Conservation (phyloP, 2,797 vertebrate genomes). For the Anniella stebbinsi region DNA sequence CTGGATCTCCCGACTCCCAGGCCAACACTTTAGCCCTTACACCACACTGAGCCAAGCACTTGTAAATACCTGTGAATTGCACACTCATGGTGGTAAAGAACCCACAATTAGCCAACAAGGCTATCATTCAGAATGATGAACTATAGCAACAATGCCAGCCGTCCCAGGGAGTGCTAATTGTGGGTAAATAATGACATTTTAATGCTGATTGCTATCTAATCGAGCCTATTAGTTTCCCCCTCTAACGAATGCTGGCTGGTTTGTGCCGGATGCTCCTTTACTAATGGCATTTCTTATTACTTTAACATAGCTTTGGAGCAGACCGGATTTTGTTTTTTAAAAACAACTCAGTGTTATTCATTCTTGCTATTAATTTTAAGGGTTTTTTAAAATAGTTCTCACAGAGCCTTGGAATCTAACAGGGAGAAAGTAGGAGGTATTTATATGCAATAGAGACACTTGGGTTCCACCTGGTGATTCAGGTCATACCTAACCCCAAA, state of each 20-base stretch:
- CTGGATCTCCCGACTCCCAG: no score
- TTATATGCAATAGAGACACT: neutral
- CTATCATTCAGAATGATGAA: conserved; percentile 1
- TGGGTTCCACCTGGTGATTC: neutral
- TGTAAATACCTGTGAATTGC: neutral
- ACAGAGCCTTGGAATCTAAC: neutral
- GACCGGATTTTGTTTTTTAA: neutral
- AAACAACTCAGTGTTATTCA: neutral
- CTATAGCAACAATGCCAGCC: conserved; percentile 27
- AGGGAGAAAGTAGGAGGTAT: neutral
- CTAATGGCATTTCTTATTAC: conserved; percentile 29
- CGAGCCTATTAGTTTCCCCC: conserved; percentile 1
- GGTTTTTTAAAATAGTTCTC: neutral
- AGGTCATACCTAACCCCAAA: neutral
- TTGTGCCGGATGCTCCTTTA: conserved; percentile 23
- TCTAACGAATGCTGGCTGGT: conserved; percentile 8
- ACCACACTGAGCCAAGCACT: no score
- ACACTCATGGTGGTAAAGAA: neutral
- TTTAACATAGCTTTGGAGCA: conserved; percentile 5
- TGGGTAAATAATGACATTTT: conserved; percentile 27
- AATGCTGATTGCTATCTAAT: conserved; percentile 23
- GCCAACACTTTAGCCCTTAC: no score
- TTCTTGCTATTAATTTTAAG: conserved; percentile 17
- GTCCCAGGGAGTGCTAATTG: conserved; percentile 38
- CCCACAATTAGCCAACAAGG: neutral